Base-by-base conservation (phyloP, 2,797 vertebrate species). In the Muraenolepis orangiensis region DNA sequence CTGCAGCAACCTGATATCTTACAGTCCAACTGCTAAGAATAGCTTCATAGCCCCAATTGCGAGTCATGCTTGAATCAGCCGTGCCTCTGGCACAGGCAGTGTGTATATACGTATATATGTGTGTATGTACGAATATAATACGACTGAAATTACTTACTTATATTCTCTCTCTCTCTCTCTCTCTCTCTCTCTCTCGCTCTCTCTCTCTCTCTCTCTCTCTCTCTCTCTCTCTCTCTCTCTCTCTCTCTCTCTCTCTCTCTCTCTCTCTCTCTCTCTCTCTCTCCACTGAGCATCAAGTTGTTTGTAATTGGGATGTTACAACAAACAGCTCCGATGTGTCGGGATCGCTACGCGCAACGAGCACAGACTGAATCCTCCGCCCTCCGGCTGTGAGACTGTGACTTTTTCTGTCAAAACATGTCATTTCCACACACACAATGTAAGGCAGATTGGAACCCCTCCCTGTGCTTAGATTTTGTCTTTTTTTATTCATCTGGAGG, bases 111-210 rank as follows among this genome's bases (percentile, higher is more conserved):
- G n/a, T n/a, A n/a, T n/a, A 8, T 7, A 8, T 57, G 23, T 10
- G n/a, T n/a, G 20, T 7, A 8, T 57, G 23, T 10, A 81, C 69
- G 80, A 76, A 81, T 73, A 78, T 76, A 86, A 84, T 80, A 83
- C 81, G 69, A 40, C 64, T 28, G 76, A 67, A 68, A 76, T n/a
- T n/a, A n/a, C n/a, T n/a, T n/a, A n/a, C n/a, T n/a, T n/a, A n/a
- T n/a, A n/a, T n/a, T 31, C 23, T 31, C 29, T 30, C 6, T 64
- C 23, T 26, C n/a, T 40, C 6, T 6, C 13, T 40, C 38, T 40
- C 38, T 13, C 38, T 6, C 6, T 13, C 11, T 40, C 42, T 46
- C 12, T 46, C 3, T 46, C 42, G 6, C 38, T 40, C 6, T 40
- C 38, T 40, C 6, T 40, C 38, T 40, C 38, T 40, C 38, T 40